Base-by-base conservation (phyloP, 2,888 invertebrate species). In the Heliconius ethilla region DNA sequence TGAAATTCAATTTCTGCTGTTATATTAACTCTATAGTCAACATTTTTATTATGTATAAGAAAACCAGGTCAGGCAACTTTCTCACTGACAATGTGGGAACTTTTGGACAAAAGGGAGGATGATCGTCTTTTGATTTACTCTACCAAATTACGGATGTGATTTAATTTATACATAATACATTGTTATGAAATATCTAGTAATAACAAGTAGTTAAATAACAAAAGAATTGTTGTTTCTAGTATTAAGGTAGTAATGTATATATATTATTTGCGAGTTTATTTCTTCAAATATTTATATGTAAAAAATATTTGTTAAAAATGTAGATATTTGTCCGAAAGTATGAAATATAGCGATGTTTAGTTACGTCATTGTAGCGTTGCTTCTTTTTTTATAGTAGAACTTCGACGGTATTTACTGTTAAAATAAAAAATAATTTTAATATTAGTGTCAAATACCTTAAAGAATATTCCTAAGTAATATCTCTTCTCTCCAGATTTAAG, bases 391-490 rank as follows among this genome's bases (percentile, higher is more conserved):
- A 51, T 15, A 6, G 51, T 51, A 18, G 6, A 51, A 18, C 18
- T 51, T 51, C 6, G 5, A 51, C 18, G 5, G 18, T 51, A 7
- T 51, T 45, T 15, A 15, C 4, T 45, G 15, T 45, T 2, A 18
- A 51, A 51, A 2, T 1, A 51, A 51, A 45, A 51, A 51, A 18
- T 18, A 51, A 51, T 6, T 18, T 51, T 51, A 0, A 51, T 51
- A 51, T 51, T 22, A 22, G 22, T 51, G 22, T 7, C 7, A 22
- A 22, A 22, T 51, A 98, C 98, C 97, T 98, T 98, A 94, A 98
- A 98, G 94, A 98, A 98, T 90, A 98, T 98, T 87, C 98, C 98
- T 86, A 98, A 94, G 89, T 98, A 98, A 89, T 98, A 98, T 86
- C 97, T 95, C 91, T 98, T 98, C 88, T 98, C 97, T 67, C 98